Conservation (phyloP, 2,888 invertebrate genomes). For the Ectemnius lituratus region DNA sequence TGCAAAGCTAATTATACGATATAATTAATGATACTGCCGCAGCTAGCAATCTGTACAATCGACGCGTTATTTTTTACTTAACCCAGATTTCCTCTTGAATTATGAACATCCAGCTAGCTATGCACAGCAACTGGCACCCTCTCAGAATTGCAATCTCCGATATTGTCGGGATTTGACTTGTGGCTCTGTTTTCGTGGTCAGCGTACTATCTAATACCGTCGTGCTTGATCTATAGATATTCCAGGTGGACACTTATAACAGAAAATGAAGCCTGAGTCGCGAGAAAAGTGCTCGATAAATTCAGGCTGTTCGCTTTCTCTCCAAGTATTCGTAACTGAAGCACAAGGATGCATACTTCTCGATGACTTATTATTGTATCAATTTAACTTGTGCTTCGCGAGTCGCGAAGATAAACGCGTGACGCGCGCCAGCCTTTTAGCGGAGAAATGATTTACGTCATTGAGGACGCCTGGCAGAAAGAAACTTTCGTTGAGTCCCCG, state of each 20-base stretch:
- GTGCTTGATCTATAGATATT: constrained; percentile 41
- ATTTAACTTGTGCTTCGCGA: constrained; percentile 29
- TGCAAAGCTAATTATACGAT: too few relatives aligned
- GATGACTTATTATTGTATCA: constrained; percentile 58
- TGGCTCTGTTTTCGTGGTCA: background rate
- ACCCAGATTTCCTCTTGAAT: too few relatives aligned
- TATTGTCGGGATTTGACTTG: background rate
- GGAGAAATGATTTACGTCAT: constrained; percentile 31
- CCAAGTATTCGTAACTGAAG: constrained; percentile 42
- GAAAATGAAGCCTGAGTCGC: constrained; percentile 9
- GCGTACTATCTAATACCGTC: background rate
- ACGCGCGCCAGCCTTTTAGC: constrained; percentile 25
- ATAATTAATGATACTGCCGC: too few relatives aligned
- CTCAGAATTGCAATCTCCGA: too few relatives aligned
- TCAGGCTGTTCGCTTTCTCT: constrained; percentile 22
- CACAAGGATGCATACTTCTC: constrained; percentile 9
- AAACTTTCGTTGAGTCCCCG: background rate
- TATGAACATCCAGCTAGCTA: too few relatives aligned
- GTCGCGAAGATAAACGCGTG: constrained; percentile 8
- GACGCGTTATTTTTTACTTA: too few relatives aligned
- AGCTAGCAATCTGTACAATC: too few relatives aligned
- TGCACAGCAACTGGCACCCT: too few relatives aligned
- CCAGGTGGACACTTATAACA: constrained; percentile 9
- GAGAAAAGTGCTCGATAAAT: constrained; percentile 41
- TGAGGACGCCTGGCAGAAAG: background rate